Evolutionary conservation across 2,888 invertebrate species (phyloP), one percentile per base, ranked within the genome.

Genomic region (Thera britannica): DNA sequence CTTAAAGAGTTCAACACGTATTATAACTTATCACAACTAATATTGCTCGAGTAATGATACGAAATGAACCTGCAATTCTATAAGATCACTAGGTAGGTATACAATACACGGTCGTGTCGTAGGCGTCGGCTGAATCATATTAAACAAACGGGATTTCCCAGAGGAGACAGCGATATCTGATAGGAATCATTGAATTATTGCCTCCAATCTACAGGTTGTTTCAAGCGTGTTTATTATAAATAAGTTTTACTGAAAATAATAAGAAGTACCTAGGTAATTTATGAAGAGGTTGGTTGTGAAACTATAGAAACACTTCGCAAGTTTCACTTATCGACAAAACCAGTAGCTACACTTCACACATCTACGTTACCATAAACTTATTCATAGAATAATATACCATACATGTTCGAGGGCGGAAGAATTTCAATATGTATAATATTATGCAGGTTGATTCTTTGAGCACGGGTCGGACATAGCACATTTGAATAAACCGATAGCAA

Each of bases 401-500:
- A 80, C 81, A 85, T 88, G 84, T 87, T 87, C 83, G 82, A 85
- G 84, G 84, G 85, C 83, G 85, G 86, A 90, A 89, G 89, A 91
- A 90, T 92, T 92, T 92, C 90, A 92, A 92, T 92, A 92, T 91
- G 88, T 92, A 90, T 92, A 90, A 91, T 90, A 88, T 90, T 89
- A 93, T 92, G 90, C 92, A 90, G 91, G 90, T 90, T 92, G 90
- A 91, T 92, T 91, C 92, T 91, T 90, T 89, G 91, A 90, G 91
- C 86, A 77, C 83, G 91, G 92, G 89, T 90, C 89, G 87, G 89
- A 89, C 90, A 90, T 76, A 83, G 79, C 87, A 85, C 87, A 93
- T 93, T 92, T 93, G 92, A 92, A 93, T 93, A 93, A 92, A 92
- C 90, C 89, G 90, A 92, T 92, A 83, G 85, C 69, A 59, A 70